Evolutionary conservation across 2,113 vertebrate species (phyloP).

Genomic region (Tetrao urogallus): DNA sequence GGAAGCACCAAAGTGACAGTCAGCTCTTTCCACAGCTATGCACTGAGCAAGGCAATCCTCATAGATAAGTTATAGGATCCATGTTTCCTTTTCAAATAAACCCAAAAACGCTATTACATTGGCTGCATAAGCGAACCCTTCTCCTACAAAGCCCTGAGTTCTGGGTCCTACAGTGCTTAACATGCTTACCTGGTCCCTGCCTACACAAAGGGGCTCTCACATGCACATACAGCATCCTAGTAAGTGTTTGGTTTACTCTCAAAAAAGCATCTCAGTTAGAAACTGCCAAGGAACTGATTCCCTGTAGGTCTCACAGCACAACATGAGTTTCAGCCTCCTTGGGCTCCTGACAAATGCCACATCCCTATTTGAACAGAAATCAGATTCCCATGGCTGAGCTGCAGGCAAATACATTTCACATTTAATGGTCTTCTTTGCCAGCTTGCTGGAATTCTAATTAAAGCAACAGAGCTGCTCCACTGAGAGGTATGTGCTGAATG

Average conservation of each 20-base stretch:
- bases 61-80: too few relatives aligned
- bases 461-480: background rate
- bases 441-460: background rate
- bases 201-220: background rate
- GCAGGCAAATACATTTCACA: background rate
- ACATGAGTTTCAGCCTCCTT: background rate
- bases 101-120: background rate
- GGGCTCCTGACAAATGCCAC: accelerated
- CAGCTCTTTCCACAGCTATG: background rate
- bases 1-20: background rate
- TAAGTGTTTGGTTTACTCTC: background rate
- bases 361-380: background rate
- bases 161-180: background rate
- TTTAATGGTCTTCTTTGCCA: background rate
- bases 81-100: too few relatives aligned
- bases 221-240: background rate
- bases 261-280: background rate
- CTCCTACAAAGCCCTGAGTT: accelerated
- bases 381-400: accelerated
- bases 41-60: background rate
- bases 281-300: background rate
- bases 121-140: background rate
- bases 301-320: background rate
- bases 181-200: background rate
- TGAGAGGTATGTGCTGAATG: background rate